phyloP scores from a whole-genome alignment of 2,113 vertebrate genomes.

The human (Homo sapiens) region DNA sequence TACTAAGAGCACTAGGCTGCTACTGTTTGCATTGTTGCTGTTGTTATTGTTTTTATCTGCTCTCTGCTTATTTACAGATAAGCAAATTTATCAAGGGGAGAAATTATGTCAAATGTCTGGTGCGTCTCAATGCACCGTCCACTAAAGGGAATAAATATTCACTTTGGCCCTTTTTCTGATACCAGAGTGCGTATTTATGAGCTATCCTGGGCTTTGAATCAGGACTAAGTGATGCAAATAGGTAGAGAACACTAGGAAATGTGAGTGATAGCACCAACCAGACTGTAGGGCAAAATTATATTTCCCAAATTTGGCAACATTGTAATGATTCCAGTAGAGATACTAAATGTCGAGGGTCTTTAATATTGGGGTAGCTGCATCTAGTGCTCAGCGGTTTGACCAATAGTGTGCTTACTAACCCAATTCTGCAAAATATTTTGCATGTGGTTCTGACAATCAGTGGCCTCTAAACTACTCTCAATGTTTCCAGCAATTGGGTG shows the following conservation, averaged over 20 bases:
- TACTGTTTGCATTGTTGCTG: neutral
- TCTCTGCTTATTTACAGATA: neutral
- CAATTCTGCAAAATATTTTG: neutral
- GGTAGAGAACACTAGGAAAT: neutral
- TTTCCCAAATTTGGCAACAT: neutral
- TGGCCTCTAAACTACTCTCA: neutral
- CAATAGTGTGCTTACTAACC: neutral
- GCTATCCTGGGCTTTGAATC: neutral
- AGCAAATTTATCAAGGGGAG: neutral
- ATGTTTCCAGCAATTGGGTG: neutral
- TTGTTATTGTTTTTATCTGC: neutral
- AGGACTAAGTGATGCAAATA: neutral
- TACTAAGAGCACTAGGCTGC: neutral
- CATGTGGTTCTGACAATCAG: neutral
- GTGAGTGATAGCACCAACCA: neutral
- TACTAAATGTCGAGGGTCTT: neutral
- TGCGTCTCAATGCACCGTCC: neutral
- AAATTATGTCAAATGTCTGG: neutral
- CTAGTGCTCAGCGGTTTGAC: neutral
- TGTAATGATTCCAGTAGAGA: neutral
- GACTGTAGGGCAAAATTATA: neutral
- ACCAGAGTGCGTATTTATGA: neutral
- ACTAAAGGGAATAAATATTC: neutral
- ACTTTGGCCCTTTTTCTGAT: neutral
- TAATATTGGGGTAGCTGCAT: neutral